These are phyloP conservation scores for Pseudochirops cupreus DNA, from an alignment of 2,797 vertebrate genomes.

Conservation along the genomic window DNA sequence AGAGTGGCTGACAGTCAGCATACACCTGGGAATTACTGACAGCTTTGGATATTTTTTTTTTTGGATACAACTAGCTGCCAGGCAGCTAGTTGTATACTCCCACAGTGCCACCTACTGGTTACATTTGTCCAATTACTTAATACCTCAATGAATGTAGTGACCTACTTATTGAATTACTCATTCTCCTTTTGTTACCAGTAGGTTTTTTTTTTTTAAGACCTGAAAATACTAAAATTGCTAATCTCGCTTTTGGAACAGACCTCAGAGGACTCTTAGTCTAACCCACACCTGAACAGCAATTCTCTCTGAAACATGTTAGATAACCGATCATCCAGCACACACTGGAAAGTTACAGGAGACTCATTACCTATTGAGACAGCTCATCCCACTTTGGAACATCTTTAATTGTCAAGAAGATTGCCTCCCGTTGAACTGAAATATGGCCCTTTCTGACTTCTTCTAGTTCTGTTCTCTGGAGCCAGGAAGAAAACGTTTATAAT, in stretches of 20 bases:
- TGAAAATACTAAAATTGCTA: not conserved
- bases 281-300: not conserved
- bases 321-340: not conserved
- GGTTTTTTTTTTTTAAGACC: not conserved
- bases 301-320: not conserved
- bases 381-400: not conserved
- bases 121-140: not conserved
- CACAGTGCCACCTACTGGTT: not conserved
- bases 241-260: not conserved
- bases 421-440: not conserved
- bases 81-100: not conserved
- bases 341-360: not conserved
- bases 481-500: not conserved
- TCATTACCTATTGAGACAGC: not conserved
- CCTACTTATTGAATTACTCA: not conserved
- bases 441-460: not conserved
- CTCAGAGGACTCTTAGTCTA: not conserved
- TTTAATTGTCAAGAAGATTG: not conserved
- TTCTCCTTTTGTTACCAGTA: not conserved
- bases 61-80: no score
- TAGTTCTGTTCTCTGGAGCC: not conserved
- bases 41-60: no score
- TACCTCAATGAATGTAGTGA: not conserved
- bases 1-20: not conserved
- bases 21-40: not conserved